Evolutionary conservation across 1,140 invertebrate genomes (phyloP), one percentile per base, ranked within the genome.

Genomic region (Watersipora subatra): DNA sequence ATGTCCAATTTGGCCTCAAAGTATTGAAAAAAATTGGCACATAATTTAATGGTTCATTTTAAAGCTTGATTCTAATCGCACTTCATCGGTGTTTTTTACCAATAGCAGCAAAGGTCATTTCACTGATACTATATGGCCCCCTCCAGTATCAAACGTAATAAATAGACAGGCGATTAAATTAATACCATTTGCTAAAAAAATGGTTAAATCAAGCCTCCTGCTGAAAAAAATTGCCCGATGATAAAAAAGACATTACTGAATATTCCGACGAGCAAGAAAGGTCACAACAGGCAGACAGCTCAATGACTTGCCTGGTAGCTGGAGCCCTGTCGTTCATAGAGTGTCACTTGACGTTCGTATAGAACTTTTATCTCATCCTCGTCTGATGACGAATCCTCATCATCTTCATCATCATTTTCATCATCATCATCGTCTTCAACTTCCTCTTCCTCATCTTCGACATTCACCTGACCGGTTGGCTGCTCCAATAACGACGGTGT

Each of bases 281-380:
- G n/a, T n/a, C n/a, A n/a, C n/a, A n/a, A n/a, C n/a, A n/a, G n/a
- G n/a, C n/a, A n/a, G n/a, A n/a, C n/a, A n/a, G n/a, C n/a, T n/a
- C n/a, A n/a, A n/a, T 12, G 7, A 46, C 34, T 46, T 46, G n/a
- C 34, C 7, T 46, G 7, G n/a, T 46, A 46, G 7, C n/a, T 7
- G 7, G n/a, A 12, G n/a, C 34, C 34, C 7, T n/a, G 34, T n/a
- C 7, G 34, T n/a, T 46, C 34, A 55, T 59, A 69, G n/a, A 78
- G 68, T 24, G 72, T 72, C 28, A 72, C 76, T 59, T 73, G 71
- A 68, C 80, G 81, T 25, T 82, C 78, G 70, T 82, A 81, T 67
- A 83, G 69, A 17, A 77, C 64, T 1, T 69, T 59, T 0, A 75
- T 68, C 2, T 76, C 73, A 55, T 73, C 71, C 24, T 71, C 70